Conservation (phyloP, 2,113 vertebrate species). For the Vicugna pacos region DNA sequence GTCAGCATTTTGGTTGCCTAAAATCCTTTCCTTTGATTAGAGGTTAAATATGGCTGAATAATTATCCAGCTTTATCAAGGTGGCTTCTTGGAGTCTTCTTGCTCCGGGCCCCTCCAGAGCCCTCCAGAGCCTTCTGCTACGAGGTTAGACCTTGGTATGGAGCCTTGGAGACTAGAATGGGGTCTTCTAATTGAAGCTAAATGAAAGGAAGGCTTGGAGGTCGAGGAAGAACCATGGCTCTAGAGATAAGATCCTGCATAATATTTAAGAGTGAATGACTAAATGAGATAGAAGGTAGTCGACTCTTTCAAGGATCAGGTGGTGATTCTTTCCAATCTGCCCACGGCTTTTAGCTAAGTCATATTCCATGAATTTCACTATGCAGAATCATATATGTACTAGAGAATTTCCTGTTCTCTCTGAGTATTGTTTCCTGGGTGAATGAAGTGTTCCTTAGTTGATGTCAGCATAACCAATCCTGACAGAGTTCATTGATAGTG, state of each 20-base stretch:
- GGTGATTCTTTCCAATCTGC: background rate
- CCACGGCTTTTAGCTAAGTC: background rate
- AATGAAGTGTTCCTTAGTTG: background rate
- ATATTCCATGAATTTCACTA: background rate
- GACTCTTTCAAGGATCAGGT: background rate
- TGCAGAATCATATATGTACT: background rate
- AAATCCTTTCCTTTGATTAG: background rate
- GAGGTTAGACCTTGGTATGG: background rate
- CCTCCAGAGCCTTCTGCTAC: background rate
- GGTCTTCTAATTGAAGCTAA: background rate
- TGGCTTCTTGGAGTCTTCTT: background rate
- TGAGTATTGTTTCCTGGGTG: background rate
- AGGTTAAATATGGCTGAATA: background rate
- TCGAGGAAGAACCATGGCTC: background rate
- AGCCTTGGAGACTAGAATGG: background rate
- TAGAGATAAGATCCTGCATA: background rate
- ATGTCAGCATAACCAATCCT: background rate
- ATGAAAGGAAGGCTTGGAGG: background rate
- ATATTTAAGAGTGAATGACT: background rate
- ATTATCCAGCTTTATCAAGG: background rate
- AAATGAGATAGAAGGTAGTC: background rate
- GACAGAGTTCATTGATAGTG: background rate
- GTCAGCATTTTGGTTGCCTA: background rate
- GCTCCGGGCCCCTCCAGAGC: background rate
- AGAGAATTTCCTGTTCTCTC: background rate